phyloP scores from a whole-genome alignment of 2,113 vertebrate species.

The Podocnemis expansa region DNA sequence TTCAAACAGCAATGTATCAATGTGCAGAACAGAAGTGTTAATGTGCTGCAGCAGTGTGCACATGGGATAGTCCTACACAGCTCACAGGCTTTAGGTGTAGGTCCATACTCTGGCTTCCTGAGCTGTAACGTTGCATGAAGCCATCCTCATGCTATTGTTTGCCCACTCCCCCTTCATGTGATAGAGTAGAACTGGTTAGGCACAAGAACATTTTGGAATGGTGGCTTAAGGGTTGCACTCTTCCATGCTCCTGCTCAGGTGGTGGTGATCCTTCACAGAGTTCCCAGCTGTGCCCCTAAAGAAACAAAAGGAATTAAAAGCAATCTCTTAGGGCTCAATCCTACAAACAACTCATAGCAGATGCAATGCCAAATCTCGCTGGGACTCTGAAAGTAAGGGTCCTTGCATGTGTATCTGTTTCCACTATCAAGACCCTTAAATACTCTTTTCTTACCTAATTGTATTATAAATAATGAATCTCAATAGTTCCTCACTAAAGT shows the following conservation, averaged over 20 bases:
- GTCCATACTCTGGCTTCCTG: too few species aligned
- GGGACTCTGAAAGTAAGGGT: neutral
- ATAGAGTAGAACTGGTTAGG: neutral
- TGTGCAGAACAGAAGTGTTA: too few species aligned
- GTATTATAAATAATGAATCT: slow-evolving; percentile 5
- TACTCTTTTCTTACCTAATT: neutral
- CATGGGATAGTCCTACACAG: too few species aligned
- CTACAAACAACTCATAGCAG: neutral
- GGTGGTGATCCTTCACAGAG: neutral
- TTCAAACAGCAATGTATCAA: too few species aligned
- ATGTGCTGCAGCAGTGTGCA: too few species aligned
- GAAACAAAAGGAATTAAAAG: neutral
- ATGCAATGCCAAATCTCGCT: neutral
- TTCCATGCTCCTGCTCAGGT: neutral
- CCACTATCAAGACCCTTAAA: neutral
- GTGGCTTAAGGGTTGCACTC: neutral
- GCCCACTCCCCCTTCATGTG: neutral
- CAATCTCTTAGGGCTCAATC: neutral
- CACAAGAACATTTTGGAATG: neutral
- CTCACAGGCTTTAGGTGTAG: too few species aligned
- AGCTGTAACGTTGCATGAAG: too few species aligned
- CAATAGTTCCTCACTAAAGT: neutral
- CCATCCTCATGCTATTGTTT: too few species aligned
- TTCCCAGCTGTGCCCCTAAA: neutral
- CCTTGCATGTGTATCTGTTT: neutral